Conservation (phyloP, 2,888 invertebrate genomes). For the Clostera curtula region DNA sequence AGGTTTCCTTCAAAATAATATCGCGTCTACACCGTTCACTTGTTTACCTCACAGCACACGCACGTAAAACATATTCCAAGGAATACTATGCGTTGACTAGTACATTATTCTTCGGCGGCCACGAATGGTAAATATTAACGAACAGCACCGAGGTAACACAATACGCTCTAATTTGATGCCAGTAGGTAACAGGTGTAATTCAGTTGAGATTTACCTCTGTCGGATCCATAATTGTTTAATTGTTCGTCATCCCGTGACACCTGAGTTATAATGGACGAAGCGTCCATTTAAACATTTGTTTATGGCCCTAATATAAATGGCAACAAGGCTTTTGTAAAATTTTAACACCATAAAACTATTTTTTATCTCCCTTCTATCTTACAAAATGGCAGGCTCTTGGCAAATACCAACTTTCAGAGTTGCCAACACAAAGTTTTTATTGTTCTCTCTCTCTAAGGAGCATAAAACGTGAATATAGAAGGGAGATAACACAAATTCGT, state of each 20-base stretch:
- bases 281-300: slow-evolving; percentile 88
- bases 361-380: slow-evolving; percentile 74
- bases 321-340: slow-evolving; percentile 65
- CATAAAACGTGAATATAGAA: slow-evolving; percentile 17
- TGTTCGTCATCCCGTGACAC: slow-evolving; percentile 98
- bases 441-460: slow-evolving; percentile 29
- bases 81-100: slow-evolving; percentile 28
- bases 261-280: slow-evolving; percentile 99
- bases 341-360: slow-evolving; percentile 75
- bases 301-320: slow-evolving; percentile 68
- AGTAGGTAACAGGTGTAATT: slow-evolving; percentile 73
- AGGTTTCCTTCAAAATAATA: slow-evolving; percentile 61
- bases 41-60: slow-evolving; percentile 59
- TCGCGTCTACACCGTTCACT: slow-evolving; percentile 60
- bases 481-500: slow-evolving; percentile 24
- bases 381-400: slow-evolving; percentile 75
- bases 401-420: slow-evolving; percentile 61
- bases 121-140: slow-evolving; percentile 54
- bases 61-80: slow-evolving; percentile 35
- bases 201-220: slow-evolving; percentile 87
- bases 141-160: slow-evolving; percentile 60
- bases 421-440: slow-evolving; percentile 47
- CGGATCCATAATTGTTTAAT: slow-evolving; percentile 92
- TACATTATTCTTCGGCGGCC: slow-evolving; percentile 33
- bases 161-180: slow-evolving; percentile 70